A percentile compares a stretch with the other conserved stretches of the same genome.
These are phyloP conservation scores for Unio delphinus DNA, from an alignment of 2,888 invertebrate species.

Conservation along the genomic window DNA sequence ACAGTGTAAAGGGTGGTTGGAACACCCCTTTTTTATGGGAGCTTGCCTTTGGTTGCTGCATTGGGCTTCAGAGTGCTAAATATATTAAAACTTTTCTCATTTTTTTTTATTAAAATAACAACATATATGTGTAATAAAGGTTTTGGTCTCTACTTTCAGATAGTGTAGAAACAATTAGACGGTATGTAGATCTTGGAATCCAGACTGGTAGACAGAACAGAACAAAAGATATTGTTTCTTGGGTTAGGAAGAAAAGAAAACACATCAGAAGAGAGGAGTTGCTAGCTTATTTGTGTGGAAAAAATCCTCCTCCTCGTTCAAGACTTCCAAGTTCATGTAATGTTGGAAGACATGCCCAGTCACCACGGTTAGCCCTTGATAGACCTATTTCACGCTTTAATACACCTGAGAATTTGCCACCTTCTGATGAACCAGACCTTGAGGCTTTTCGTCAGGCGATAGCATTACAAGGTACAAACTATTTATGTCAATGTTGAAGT, in stretches of 20 bases:
- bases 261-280: slow-evolving; percentile 84
- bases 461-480: slow-evolving; percentile 75
- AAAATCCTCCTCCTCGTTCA: slow-evolving; percentile 74
- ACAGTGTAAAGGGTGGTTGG: too few relatives aligned
- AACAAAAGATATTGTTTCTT: slow-evolving; percentile 82
- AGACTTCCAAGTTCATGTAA: slow-evolving; percentile 23
- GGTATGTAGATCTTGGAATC: slow-evolving; percentile 80
- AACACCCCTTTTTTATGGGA: too few relatives aligned
- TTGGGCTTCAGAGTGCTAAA: too few relatives aligned
- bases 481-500: background rate
- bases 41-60: too few relatives aligned
- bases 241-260: slow-evolving; percentile 81
- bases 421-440: slow-evolving; percentile 76
- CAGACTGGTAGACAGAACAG: slow-evolving; percentile 83
- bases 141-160: slow-evolving; percentile 73
- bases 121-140: background rate
- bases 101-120: background rate
- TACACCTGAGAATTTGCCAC: slow-evolving; percentile 74
- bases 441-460: slow-evolving; percentile 84
- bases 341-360: slow-evolving; percentile 36
- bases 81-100: background rate
- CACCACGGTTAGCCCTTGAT: slow-evolving; percentile 31
- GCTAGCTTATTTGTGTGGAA: slow-evolving; percentile 82
- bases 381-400: slow-evolving; percentile 49
- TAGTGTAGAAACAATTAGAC: slow-evolving; percentile 81